phyloP scores from a whole-genome alignment of 92 coral and sea anemone genomes.

The Zoanthus solanderi region DNA sequence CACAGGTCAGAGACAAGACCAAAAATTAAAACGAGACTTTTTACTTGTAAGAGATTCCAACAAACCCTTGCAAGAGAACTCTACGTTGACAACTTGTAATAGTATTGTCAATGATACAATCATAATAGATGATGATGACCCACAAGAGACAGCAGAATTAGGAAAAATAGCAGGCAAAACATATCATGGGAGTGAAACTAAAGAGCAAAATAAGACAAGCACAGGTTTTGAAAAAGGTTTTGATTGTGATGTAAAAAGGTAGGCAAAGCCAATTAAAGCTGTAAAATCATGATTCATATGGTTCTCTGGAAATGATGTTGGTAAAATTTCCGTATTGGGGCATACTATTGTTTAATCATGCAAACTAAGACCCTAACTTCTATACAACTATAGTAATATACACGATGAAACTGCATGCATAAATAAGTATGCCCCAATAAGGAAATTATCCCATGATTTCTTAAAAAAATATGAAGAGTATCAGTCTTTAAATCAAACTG shows the following conservation, averaged over 20 bases:
- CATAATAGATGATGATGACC: slow-evolving; percentile 20
- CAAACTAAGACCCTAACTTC: too few species aligned
- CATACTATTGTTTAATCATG: too few species aligned
- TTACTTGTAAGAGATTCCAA: neutral
- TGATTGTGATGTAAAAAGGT: neutral
- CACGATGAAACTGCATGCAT: too few species aligned
- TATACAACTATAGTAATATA: too few species aligned
- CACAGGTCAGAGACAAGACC: neutral
- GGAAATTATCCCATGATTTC: too few species aligned
- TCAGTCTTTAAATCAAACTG: neutral
- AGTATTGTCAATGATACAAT: neutral
- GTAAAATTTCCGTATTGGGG: too few species aligned
- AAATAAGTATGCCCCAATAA: too few species aligned
- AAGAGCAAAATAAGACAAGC: neutral
- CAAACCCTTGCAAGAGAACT: neutral
- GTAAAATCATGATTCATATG: neutral
- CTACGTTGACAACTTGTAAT: neutral
- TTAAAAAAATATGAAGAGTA: neutral
- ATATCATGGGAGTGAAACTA: neutral
- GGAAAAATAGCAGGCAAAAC: neutral
- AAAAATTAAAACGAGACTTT: neutral
- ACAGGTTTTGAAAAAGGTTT: neutral
- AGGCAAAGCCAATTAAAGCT: neutral
- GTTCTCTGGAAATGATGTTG: neutral
- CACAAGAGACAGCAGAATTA: neutral